Conservation (phyloP, 2,888 invertebrate genomes). For the Parascotia fuliginaria region DNA sequence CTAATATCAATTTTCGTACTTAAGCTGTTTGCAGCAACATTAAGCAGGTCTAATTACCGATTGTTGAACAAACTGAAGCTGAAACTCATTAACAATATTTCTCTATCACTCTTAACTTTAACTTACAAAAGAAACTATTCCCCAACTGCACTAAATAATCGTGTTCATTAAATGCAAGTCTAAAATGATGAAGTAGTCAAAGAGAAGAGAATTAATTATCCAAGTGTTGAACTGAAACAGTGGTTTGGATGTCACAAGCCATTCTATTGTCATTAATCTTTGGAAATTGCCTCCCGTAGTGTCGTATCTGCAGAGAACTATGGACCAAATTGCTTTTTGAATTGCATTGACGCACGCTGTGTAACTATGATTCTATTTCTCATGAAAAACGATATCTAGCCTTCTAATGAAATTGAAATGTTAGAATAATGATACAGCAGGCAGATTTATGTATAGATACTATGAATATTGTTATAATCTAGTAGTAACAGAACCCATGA, state of each 20-base stretch:
- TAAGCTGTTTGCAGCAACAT: too few species aligned
- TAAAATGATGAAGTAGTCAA: slow-evolving; percentile 22
- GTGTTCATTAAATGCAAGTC: slow-evolving; percentile 6
- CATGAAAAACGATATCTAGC: not conserved
- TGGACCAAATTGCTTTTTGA: slow-evolving; percentile 56
- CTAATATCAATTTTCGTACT: too few species aligned
- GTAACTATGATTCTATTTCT: slow-evolving; percentile 5
- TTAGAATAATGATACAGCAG: not conserved
- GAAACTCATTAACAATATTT: not conserved
- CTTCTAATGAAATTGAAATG: not conserved
- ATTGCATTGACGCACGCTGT: slow-evolving; percentile 37
- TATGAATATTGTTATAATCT: too few species aligned
- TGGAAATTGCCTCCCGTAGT: slow-evolving; percentile 45
- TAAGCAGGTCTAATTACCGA: too few species aligned
- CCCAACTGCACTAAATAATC: slow-evolving; percentile 13
- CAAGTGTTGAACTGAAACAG: slow-evolving; percentile 43
- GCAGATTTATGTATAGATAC: not conserved
- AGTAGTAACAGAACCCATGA: too few species aligned
- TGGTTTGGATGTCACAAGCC: slow-evolving; percentile 48
- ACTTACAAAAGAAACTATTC: not conserved
- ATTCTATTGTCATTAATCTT: slow-evolving; percentile 51
- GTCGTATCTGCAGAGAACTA: slow-evolving; percentile 34
- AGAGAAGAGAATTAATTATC: slow-evolving; percentile 33
- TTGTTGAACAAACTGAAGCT: too few species aligned
- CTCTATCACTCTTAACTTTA: not conserved